Conservation (phyloP, 1,140 invertebrate genomes). For the Drosophila parvula region DNA sequence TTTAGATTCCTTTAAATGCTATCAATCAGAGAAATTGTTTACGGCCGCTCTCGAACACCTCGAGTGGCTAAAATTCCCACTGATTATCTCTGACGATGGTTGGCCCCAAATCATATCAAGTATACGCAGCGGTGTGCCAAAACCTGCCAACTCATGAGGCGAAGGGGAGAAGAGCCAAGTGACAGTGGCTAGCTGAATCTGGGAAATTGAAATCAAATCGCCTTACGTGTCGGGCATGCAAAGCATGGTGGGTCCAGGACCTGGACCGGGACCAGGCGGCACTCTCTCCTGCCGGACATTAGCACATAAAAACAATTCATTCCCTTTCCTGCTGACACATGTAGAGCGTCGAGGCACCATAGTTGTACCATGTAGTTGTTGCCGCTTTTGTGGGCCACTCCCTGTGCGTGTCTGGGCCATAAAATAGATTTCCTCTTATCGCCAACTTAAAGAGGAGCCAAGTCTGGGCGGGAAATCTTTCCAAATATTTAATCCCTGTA, state of each 20-base stretch:
- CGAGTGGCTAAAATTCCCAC: conserved; percentile 49
- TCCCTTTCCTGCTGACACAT: conserved; percentile 71
- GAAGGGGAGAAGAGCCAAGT: conserved; percentile 4
- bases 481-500: conserved; percentile 37
- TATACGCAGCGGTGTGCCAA: conserved; percentile 28
- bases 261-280: background rate
- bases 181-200: conserved; percentile 69
- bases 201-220: conserved; percentile 84
- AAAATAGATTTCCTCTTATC: conserved; percentile 31
- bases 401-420: conserved; percentile 61
- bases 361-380: conserved; percentile 21
- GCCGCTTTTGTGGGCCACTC: conserved; percentile 21
- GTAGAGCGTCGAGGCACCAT: conserved; percentile 23
- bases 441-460: conserved; percentile 9
- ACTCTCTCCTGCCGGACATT: conserved; percentile 45
- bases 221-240: conserved; percentile 79
- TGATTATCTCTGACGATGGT: conserved; percentile 40
- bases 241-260: conserved; percentile 27
- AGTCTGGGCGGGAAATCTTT: background rate
- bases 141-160: conserved; percentile 36
- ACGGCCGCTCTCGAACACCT: background rate
- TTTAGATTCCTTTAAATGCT: conserved; percentile 11
- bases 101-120: conserved; percentile 13
- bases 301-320: conserved; percentile 82
- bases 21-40: conserved; percentile 21